Base-by-base conservation (phyloP, 2,113 vertebrate species). In the zebrafish (Danio rerio) region DNA sequence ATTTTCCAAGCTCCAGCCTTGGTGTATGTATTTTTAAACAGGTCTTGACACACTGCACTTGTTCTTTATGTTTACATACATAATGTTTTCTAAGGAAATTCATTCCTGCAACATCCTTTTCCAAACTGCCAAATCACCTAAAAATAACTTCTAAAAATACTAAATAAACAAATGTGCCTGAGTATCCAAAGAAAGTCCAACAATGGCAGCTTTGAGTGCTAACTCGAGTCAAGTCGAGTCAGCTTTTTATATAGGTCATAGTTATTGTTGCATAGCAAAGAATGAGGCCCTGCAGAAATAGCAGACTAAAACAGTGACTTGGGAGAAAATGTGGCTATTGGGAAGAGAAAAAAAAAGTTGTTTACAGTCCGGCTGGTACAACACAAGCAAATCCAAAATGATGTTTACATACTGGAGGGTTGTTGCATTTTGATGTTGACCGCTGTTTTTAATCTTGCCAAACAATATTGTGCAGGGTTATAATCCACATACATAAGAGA, bases 241-340 rank as follows among this genome's bases (percentile, higher is more conserved):
- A 71, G 69, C 47, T 43, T 74, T 78, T 62, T 66, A 79, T 79
- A 20, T 66, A 66, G 62, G 76, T 66, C 76, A 79, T 53, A 66
- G 49, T 43, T 79, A 55, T 31, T 66, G 62, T 55, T 20, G 59
- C 76, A 55, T 66, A 62, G 62, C 61, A 55, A 55, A 42, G 76
- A 66, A 79, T 55, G 76, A 66, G 49, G 49, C 15, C 62, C 6
- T 45, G 52, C 47, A 43, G 62, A 79, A 79, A 78, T 43, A 12
- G 16, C 61, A 66, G 66, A 18, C 61, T 53, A 66, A 78, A 79
- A 66, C 20, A 50, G 16, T 53, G 76, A 66, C 13, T 63, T 40
- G 8, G 7, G 74, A 13, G 45, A 63, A 78, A 78, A 78, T 21
- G 42, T 7, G 9, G 15, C 31, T 58, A 7, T 58, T 76, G 73